A percentile compares a stretch with the other conserved stretches of the same genome.
Conservation (phyloP, 2,113 vertebrate genomes). For the Kryptolebias marmoratus region DNA sequence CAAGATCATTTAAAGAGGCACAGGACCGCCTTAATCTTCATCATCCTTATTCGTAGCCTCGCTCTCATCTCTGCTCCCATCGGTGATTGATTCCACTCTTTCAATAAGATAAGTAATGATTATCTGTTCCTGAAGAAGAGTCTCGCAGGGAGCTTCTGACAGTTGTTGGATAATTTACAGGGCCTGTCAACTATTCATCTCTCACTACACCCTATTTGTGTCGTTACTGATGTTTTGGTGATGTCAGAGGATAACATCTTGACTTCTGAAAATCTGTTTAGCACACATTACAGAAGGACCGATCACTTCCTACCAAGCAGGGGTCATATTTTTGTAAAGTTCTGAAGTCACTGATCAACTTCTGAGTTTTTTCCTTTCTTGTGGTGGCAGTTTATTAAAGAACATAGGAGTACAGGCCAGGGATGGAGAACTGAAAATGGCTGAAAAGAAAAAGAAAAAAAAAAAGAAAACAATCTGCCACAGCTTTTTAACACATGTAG, state of each 20-base stretch:
- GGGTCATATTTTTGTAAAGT: conserved; percentile 64
- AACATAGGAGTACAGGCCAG: conserved; percentile 72
- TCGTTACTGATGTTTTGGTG: conserved; percentile 63
- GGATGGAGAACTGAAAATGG: conserved; percentile 65
- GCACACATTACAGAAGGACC: conserved; percentile 54
- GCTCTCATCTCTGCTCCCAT: conserved; percentile 52
- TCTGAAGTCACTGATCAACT: conserved; percentile 74
- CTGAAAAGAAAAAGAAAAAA: conserved; percentile 47
- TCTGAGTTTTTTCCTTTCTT: conserved; percentile 74
- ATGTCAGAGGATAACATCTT: conserved; percentile 60
- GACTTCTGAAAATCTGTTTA: conserved; percentile 58
- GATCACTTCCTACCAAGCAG: conserved; percentile 54
- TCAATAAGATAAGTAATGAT: conserved; percentile 33
- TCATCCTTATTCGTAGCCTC: conserved; percentile 22
- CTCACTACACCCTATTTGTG: conserved; percentile 16
- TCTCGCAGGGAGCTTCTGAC: conserved; percentile 15
- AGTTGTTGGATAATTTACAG: conserved; percentile 33
- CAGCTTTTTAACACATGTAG: conserved; percentile 78
- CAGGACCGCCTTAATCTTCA: conserved; percentile 28
- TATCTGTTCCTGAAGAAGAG: conserved; percentile 20
- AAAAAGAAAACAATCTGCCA: conserved; percentile 6
- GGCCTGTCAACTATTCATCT: conserved; percentile 39
- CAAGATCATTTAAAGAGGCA: conserved; percentile 78
- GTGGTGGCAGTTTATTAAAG: conserved; percentile 79
- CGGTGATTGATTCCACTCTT: conserved; percentile 64